A percentile compares a stretch with the other conserved stretches of the same genome.
Evolutionary conservation across 2,113 vertebrate genomes (phyloP).

Genomic region (Campylorhamphus procurvoides): DNA sequence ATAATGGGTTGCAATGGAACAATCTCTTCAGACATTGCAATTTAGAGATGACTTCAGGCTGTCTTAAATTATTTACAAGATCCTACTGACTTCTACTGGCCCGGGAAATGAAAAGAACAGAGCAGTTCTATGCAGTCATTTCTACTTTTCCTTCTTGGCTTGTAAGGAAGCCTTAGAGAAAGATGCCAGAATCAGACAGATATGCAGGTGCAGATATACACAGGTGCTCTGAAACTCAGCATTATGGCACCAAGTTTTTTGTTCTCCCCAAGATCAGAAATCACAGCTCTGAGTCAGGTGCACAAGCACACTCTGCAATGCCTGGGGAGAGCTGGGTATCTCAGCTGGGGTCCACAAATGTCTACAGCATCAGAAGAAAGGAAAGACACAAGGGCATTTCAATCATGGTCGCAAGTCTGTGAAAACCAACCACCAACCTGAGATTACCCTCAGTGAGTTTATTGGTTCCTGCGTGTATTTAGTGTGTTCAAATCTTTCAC

Average conservation of each 20-base stretch:
- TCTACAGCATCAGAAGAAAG: neutral
- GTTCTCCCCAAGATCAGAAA: neutral
- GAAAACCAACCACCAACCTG: neutral
- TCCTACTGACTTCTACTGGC: neutral
- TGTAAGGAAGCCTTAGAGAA: neutral
- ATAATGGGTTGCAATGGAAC: neutral
- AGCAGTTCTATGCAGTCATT: neutral
- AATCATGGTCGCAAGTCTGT: neutral
- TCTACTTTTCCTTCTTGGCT: neutral
- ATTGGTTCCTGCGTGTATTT: fast-evolving
- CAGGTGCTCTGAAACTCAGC: neutral
- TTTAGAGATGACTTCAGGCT: neutral
- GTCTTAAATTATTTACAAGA: neutral
- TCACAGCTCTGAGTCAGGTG: neutral
- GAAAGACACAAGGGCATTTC: neutral
- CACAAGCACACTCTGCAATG: neutral
- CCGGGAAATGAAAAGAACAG: neutral
- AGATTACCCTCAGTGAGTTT: neutral
- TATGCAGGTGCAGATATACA: neutral
- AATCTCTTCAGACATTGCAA: neutral
- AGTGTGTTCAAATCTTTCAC: fast-evolving
- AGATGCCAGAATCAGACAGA: neutral
- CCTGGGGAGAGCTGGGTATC: neutral
- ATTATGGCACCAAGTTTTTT: neutral
- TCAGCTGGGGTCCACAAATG: neutral